phyloP scores from a whole-genome alignment of 2,797 vertebrate genomes.

The Selene dorsalis region DNA sequence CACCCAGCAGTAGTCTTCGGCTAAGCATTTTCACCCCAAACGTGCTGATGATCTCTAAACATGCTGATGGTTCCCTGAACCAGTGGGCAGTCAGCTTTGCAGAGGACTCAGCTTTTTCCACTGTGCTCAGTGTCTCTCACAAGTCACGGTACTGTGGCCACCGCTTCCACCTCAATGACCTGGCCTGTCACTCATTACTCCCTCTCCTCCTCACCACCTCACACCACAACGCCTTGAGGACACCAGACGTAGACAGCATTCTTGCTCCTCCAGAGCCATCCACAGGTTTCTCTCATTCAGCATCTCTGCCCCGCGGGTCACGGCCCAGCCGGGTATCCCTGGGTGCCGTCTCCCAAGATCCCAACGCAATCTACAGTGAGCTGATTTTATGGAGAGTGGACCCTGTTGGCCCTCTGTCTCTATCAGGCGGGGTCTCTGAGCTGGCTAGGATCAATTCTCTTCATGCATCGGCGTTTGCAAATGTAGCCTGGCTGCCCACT shows the following conservation, averaged over 20 bases:
- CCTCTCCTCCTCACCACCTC: constrained; percentile 97
- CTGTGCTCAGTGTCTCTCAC: constrained; percentile 97
- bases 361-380: constrained; percentile 94
- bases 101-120: constrained; percentile 97
- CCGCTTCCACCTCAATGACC: constrained; percentile 98
- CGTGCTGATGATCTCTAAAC: constrained; percentile 99
- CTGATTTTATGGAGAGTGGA: constrained; percentile 99
- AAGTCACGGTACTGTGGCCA: constrained; percentile 98
- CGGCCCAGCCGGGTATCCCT: constrained; percentile 76
- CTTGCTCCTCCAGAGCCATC: constrained; percentile 60
- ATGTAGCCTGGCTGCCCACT: constrained; percentile 96
- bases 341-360: constrained; percentile 88
- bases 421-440: constrained; percentile 97
- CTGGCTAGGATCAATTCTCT: constrained; percentile 98
- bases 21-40: constrained; percentile 98
- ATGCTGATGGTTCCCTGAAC: constrained; percentile 96
- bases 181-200: constrained; percentile 97
- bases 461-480: constrained; percentile 96
- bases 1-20: constrained; percentile 86
- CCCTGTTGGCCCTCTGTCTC: constrained; percentile 95
- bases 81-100: constrained; percentile 98
- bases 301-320: constrained; percentile 59
- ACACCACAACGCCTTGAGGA: constrained; percentile 93
- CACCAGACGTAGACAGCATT: constrained; percentile 84
- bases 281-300: constrained; percentile 38